Conservation (phyloP, 2,797 vertebrate species). For the Sylvilagus floridanus region DNA sequence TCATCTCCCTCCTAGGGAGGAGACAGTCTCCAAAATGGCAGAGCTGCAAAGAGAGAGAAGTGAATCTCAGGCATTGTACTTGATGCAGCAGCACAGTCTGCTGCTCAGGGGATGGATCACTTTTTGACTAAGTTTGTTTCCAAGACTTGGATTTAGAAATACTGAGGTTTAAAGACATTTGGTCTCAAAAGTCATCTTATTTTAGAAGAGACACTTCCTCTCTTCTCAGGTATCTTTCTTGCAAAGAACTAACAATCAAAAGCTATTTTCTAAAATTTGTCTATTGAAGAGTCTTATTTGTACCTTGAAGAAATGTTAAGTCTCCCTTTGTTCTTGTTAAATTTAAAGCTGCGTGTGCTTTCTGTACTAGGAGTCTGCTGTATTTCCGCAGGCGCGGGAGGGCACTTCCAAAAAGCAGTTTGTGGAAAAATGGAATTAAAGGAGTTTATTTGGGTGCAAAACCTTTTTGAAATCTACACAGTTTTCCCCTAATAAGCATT, state of each 20-base stretch:
- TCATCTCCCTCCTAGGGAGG: not conserved
- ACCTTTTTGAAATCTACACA: too few relatives aligned
- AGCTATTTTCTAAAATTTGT: slow-evolving; percentile 3
- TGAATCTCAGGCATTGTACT: not conserved
- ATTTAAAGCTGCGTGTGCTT: not conserved
- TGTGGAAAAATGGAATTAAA: too few relatives aligned
- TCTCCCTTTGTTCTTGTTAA: not conserved
- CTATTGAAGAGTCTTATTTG: not conserved
- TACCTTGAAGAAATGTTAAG: not conserved
- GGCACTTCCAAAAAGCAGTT: too few relatives aligned
- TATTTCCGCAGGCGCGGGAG: too few relatives aligned
- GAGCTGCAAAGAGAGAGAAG: not conserved
- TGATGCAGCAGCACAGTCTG: not conserved
- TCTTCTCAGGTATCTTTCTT: not conserved
- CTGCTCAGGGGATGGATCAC: not conserved
- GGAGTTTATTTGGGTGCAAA: too few relatives aligned
- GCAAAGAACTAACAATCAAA: not conserved
- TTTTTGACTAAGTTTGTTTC: not conserved
- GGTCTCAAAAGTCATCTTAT: not conserved
- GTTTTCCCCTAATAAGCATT: too few relatives aligned
- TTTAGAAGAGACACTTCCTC: not conserved
- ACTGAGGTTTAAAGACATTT: not conserved
- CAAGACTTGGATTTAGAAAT: not conserved
- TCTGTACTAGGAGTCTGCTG: not conserved
- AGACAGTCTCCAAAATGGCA: not conserved